A percentile compares a stretch with the other conserved stretches of the same genome.
Evolutionary conservation across 1,140 invertebrate genomes (phyloP).

Genomic region (Conus betulinus): DNA sequence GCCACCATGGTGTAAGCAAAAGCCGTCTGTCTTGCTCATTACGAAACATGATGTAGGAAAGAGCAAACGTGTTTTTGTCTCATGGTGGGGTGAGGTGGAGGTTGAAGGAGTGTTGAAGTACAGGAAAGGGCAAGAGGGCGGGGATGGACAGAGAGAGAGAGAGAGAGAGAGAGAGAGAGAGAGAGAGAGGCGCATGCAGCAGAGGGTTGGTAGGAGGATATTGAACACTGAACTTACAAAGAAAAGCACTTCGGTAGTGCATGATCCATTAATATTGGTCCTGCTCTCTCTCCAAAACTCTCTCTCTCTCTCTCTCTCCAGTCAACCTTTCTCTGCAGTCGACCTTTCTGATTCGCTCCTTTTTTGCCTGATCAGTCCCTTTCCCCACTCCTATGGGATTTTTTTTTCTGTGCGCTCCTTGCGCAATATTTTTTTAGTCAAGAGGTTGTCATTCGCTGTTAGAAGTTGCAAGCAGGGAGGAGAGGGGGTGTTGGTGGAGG

Average conservation of each 20-base stretch:
- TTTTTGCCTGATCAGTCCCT: background rate
- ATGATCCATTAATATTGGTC: background rate
- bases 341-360: background rate
- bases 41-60: too few relatives aligned
- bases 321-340: background rate
- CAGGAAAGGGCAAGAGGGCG: background rate
- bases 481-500: too few relatives aligned
- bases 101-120: too few relatives aligned
- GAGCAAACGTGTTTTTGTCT: too few relatives aligned
- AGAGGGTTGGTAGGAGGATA: too few relatives aligned
- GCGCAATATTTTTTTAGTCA: too few relatives aligned
- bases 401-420: background rate
- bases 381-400: background rate
- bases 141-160: background rate
- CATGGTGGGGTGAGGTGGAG: too few relatives aligned
- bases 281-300: background rate
- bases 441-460: too few relatives aligned
- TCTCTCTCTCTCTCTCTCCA: background rate
- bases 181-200: background rate
- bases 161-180: conserved; percentile 15
- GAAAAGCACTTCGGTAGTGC: background rate
- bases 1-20: too few relatives aligned
- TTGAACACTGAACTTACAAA: background rate
- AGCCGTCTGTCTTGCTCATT: too few relatives aligned
- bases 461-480: too few relatives aligned